These are phyloP conservation scores for Hozukius guyotensis DNA, from an alignment of 2,797 vertebrate genomes.

Conservation along the genomic window DNA sequence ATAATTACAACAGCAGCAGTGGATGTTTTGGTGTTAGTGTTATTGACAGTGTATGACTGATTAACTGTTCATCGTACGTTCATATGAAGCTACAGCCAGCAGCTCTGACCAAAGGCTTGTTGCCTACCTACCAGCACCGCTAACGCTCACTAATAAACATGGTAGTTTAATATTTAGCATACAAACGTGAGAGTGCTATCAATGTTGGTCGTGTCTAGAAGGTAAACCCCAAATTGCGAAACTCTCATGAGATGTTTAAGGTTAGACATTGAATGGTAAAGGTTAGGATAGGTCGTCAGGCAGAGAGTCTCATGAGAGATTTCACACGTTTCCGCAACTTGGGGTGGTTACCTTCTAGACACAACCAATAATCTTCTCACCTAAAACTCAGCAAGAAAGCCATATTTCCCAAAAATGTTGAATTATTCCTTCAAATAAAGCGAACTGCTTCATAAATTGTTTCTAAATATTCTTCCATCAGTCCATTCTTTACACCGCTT, in stretches of 20 bases:
- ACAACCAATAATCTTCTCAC: too few relatives aligned
- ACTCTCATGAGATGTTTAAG: neutral
- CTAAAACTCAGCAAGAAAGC: neutral
- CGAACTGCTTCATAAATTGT: neutral
- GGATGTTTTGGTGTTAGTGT: too few relatives aligned
- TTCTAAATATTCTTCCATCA: neutral
- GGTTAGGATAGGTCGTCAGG: too few relatives aligned
- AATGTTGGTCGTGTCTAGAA: too few relatives aligned
- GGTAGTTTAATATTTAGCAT: neutral
- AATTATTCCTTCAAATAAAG: neutral
- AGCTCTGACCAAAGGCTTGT: neutral
- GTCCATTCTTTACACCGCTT: neutral
- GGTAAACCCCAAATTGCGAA: too few relatives aligned
- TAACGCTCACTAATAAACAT: neutral
- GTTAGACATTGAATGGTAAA: too few relatives aligned
- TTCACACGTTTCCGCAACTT: too few relatives aligned
- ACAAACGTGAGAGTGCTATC: neutral
- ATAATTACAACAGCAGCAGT: too few relatives aligned
- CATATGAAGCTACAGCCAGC: neutral
- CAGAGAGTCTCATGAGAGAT: too few relatives aligned
- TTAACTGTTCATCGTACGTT: too few relatives aligned
- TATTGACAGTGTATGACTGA: too few relatives aligned
- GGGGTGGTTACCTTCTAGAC: too few relatives aligned
- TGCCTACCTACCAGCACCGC: neutral
- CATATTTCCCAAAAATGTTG: neutral